Evolutionary conservation across 2,888 invertebrate species (phyloP).

Genomic region (Eupithecia inturbata): DNA sequence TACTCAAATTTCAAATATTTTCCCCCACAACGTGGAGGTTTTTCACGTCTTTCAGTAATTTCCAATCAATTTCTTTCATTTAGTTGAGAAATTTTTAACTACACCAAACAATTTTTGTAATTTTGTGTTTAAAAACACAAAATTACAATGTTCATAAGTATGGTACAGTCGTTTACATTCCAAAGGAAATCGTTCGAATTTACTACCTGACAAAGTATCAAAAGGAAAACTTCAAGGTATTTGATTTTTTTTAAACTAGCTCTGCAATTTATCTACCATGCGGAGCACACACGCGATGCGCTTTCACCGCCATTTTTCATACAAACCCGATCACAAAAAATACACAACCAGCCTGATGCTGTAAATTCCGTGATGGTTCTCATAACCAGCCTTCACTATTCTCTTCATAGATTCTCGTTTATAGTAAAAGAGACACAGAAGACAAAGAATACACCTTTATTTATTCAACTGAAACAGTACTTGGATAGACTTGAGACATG

Average conservation of each 20-base stretch:
- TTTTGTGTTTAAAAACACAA: not conserved
- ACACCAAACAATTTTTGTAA: not conserved
- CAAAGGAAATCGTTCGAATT: not conserved
- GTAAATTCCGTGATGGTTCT: too few relatives aligned
- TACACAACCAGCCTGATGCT: too few relatives aligned
- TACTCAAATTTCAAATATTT: not conserved
- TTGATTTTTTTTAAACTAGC: not conserved
- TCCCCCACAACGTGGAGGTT: not conserved
- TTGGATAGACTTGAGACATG: not conserved
- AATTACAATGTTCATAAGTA: not conserved
- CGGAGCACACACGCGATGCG: not conserved
- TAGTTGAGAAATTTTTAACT: not conserved
- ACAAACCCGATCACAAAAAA: too few relatives aligned
- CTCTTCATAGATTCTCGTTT: too few relatives aligned
- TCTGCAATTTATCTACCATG: not conserved
- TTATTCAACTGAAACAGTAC: not conserved
- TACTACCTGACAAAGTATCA: not conserved
- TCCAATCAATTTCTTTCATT: not conserved
- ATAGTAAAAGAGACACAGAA: not conserved
- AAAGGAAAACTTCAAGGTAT: not conserved
- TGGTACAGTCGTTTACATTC: not conserved
- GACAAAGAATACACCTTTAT: not conserved
- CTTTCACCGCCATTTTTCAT: too few relatives aligned
- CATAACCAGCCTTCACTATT: too few relatives aligned
- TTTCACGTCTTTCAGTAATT: not conserved